phyloP scores from a whole-genome alignment of 2,113 vertebrate species.

The Muntiacus muntjak region DNA sequence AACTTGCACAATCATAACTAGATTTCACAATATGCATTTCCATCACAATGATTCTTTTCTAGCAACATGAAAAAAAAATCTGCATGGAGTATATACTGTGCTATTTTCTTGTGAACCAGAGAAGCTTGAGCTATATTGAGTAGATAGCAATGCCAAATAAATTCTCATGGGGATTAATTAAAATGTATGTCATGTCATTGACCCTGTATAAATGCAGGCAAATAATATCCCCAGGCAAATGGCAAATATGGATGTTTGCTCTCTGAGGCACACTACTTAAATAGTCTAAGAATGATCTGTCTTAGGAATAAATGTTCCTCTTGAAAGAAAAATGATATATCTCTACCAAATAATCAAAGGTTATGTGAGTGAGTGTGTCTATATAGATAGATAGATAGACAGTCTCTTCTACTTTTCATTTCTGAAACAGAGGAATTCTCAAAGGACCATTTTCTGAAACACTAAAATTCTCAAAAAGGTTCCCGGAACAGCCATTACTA shows the following conservation, averaged over 20 bases:
- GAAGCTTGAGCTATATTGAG: not conserved
- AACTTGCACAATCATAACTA: too few relatives aligned
- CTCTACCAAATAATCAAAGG: constrained; percentile 55
- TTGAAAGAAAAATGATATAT: constrained; percentile 57
- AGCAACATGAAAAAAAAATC: not conserved
- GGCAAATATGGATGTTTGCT: not conserved
- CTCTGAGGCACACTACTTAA: not conserved
- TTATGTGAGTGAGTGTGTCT: not conserved
- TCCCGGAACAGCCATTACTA: constrained; percentile 74
- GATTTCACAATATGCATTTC: not conserved
- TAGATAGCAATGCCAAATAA: not conserved
- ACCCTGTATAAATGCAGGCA: not conserved
- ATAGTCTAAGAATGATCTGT: not conserved
- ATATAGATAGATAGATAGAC: not conserved
- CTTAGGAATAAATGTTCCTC: not conserved
- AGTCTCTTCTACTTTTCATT: constrained; percentile 72
- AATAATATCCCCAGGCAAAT: not conserved
- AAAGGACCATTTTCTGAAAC: constrained; percentile 60
- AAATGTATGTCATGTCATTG: not conserved
- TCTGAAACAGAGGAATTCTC: constrained; percentile 77
- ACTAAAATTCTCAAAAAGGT: constrained; percentile 71
- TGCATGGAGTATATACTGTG: not conserved
- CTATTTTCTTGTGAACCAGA: not conserved
- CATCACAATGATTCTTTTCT: not conserved
- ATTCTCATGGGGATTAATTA: not conserved